Conservation (phyloP, 2,888 invertebrate species). For the Onchidella celtica region DNA sequence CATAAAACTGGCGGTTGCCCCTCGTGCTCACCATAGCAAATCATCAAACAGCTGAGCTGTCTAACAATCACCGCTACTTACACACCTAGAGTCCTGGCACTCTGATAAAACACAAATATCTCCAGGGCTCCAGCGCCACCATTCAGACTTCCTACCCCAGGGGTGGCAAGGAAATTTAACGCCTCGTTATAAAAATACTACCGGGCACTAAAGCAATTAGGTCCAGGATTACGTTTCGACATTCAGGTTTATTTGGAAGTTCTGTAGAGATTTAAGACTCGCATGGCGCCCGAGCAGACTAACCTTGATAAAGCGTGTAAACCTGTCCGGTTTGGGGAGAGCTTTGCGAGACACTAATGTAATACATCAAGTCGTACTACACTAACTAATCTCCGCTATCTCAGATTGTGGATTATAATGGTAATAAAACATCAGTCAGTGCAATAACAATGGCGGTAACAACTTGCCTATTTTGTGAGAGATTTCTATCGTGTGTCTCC, state of each 20-base stretch:
- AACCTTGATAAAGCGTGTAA: background rate
- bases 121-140: background rate
- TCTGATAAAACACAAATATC: background rate
- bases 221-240: conserved; percentile 44
- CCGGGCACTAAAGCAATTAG: conserved; percentile 48
- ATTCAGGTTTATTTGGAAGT: conserved; percentile 26
- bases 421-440: background rate
- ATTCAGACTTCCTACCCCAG: background rate
- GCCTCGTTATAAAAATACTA: conserved; percentile 42
- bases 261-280: conserved; percentile 19
- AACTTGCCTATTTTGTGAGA: background rate
- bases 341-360: background rate
- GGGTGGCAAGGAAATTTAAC: conserved; percentile 47
- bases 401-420: background rate
- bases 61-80: background rate
- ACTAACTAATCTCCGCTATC: background rate
- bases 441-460: background rate
- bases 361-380: background rate
- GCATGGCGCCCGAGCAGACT: conserved; percentile 37
- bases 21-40: background rate
- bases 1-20: conserved; percentile 20
- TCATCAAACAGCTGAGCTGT: conserved; percentile 8
- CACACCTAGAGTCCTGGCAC: conserved; percentile 5
- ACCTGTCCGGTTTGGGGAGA: background rate
- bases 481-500: background rate